Evolutionary conservation across 2,113 vertebrate genomes (phyloP).

Genomic region (human (Homo sapiens)): GRCh38 chr17:71746501-71747000

Average conservation of each 20-base stretch:
- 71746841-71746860: not conserved
- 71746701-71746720: not conserved
- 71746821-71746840: conserved; percentile 42
- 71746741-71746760: not conserved
- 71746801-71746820: conserved; percentile 36
- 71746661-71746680: not conserved
- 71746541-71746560: not conserved
- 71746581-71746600: not conserved
- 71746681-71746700: not conserved
- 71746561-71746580: not conserved
- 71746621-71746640: not conserved
- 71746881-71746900: conserved; percentile 54
- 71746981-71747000: conserved; percentile 65
- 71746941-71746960: conserved; percentile 65
- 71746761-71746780: not conserved
- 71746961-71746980: conserved; percentile 56
- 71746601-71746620: not conserved
- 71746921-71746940: conserved; percentile 14
- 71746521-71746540: not conserved
- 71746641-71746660: not conserved
- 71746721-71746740: not conserved
- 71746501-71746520: not conserved
- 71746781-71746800: not conserved
- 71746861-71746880: conserved; percentile 13
- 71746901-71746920: conserved; percentile 35